Evolutionary conservation across 2,888 invertebrate species (phyloP), one percentile per base, ranked within the genome.

Genomic region (Microctonus hyperodae): DNA sequence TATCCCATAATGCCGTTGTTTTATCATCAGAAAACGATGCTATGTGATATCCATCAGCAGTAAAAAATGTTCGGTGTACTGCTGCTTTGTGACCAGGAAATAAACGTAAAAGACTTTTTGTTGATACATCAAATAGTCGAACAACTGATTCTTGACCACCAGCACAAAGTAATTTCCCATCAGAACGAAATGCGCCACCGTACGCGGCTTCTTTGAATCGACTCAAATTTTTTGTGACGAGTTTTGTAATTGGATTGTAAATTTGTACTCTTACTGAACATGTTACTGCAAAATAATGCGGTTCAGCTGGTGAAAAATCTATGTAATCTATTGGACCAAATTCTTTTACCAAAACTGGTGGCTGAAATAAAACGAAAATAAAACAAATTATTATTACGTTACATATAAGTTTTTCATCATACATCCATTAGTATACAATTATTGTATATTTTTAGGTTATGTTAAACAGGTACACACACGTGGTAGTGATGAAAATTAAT

Each of bases 1-100:
- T 92, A 79, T 98, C 97, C 96, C 97, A 97, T n/a, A 97, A 78
- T 70, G 89, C 88, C 5, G 93, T 90, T 6, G 91, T 88, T 84
- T 94, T 95, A 81, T 98, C 97, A 86, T 98, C 97, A 2, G 96
- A 94, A 81, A 93, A 97, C 75, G 96, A 95, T 1, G 92, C 88
- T 48, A 97, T 88, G 74, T 92, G 92, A 13, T 90, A 85, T 79
- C 92, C 91, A 77, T 93, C 92, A 35, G 90, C 87, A 20, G 94
- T 88, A 79, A 97, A 97, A 78, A 88, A 91, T 70, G 93, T 91
- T 70, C 95, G 88, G 81, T 96, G 96, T 0, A 94, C 92, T 56
- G 93, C 88, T 22, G 88, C 92, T 69, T 88, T 88, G 78, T 96
- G 96, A 0, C 95, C 96, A 79, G 92, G 92, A 79, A 97, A 97